Conservation (phyloP, 2,888 invertebrate species). For the Dolomedes plantarius region DNA sequence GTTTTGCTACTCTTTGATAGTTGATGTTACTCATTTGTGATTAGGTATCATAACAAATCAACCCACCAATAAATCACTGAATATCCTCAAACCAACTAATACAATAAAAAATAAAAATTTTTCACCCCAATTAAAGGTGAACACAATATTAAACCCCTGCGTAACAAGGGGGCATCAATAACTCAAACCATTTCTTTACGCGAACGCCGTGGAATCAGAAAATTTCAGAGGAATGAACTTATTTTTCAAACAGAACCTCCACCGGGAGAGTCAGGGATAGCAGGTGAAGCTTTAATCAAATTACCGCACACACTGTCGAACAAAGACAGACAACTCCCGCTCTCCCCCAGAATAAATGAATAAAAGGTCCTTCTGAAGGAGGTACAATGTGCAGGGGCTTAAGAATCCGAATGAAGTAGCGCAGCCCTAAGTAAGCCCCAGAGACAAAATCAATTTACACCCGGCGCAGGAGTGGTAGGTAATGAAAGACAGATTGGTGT, state of each 20-base stretch:
- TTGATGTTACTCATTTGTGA: too few species aligned
- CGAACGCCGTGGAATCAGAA: too few species aligned
- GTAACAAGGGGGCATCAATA: too few species aligned
- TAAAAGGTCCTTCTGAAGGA: slow-evolving; percentile 32
- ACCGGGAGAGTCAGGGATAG: background rate
- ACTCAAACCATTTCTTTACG: too few species aligned
- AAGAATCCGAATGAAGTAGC: slow-evolving; percentile 28
- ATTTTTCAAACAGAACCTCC: background rate
- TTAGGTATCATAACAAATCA: too few species aligned
- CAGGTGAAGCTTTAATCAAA: slow-evolving; percentile 36
- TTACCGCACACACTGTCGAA: slow-evolving; percentile 31
- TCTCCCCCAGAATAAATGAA: slow-evolving; percentile 42
- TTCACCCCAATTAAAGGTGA: too few species aligned
- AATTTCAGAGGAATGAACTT: background rate
- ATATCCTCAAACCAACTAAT: too few species aligned
- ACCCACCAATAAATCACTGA: too few species aligned
- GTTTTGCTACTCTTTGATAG: too few species aligned
- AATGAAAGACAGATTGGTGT: slow-evolving; percentile 62
- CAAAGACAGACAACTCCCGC: slow-evolving; percentile 22
- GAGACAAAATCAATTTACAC: slow-evolving; percentile 67
- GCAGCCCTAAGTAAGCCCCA: slow-evolving; percentile 55
- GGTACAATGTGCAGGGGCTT: slow-evolving; percentile 30
- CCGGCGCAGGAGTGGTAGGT: slow-evolving; percentile 27
- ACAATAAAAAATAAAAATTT: too few species aligned
- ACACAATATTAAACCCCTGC: too few species aligned